phyloP scores from a whole-genome alignment of 92 coral and sea anemone genomes.

The Phymanthus crucifer region DNA sequence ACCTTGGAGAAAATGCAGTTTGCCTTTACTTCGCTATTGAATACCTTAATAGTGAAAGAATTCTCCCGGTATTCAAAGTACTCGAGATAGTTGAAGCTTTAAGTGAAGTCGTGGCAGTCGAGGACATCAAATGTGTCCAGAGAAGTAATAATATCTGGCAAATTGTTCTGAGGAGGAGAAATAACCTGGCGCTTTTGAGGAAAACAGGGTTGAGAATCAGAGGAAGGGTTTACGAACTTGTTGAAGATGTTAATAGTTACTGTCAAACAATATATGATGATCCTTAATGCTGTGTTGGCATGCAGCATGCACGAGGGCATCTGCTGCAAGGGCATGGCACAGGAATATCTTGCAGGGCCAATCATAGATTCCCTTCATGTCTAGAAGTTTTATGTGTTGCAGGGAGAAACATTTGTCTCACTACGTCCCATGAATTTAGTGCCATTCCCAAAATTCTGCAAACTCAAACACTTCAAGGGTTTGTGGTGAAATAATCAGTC shows the following conservation, averaged over 20 bases:
- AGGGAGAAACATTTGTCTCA: no score
- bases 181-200: slow-evolving; percentile 42
- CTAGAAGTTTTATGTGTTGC: no score
- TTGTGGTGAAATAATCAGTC: no score
- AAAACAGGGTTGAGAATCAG: slow-evolving; percentile 65
- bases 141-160: slow-evolving; percentile 77
- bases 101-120: slow-evolving; percentile 54
- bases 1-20: slow-evolving; percentile 74
- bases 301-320: no score
- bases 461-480: no score
- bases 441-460: no score
- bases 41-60: slow-evolving; percentile 63
- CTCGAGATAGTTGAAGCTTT: slow-evolving; percentile 85
- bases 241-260: slow-evolving; percentile 72
- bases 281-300: no score
- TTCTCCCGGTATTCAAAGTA: slow-evolving; percentile 76
- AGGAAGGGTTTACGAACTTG: slow-evolving; percentile 72
- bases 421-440: no score
- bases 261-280: slow-evolving; percentile 51
- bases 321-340: no score
- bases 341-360: no score
- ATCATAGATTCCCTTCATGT: no score
- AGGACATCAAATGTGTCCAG: slow-evolving; percentile 87
- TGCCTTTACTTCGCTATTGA: slow-evolving; percentile 86
- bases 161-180: slow-evolving; percentile 78